Conservation (phyloP, 2,113 vertebrate genomes). For the Indri indri region DNA sequence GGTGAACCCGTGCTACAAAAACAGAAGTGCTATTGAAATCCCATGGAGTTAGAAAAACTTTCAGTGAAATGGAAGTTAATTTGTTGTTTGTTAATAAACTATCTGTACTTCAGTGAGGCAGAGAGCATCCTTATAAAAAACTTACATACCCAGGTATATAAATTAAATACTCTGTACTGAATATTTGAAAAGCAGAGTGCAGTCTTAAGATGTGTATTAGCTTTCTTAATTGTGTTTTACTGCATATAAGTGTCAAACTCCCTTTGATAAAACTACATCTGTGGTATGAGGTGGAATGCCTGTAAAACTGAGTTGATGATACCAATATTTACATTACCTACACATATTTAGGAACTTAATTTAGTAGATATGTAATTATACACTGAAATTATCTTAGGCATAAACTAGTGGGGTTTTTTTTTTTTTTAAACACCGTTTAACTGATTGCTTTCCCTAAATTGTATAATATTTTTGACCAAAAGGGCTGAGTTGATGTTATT, state of each 20-base stretch:
- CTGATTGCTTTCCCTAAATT: conserved; percentile 1
- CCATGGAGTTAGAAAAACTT: neutral
- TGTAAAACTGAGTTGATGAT: neutral
- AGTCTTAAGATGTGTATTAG: neutral
- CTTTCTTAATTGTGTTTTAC: neutral
- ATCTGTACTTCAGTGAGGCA: neutral
- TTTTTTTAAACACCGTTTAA: neutral
- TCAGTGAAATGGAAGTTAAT: neutral
- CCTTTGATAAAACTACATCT: neutral
- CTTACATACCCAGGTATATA: neutral
- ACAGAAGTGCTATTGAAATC: neutral
- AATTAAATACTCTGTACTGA: neutral
- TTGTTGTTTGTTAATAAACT: neutral
- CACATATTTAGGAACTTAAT: neutral
- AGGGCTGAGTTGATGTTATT: conserved; percentile 2
- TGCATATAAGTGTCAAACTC: neutral
- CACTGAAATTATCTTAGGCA: neutral
- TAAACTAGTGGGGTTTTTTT: neutral
- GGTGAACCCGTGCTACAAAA: neutral
- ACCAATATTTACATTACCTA: neutral
- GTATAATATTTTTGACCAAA: conserved; percentile 13
- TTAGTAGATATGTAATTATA: neutral
- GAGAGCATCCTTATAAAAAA: neutral
- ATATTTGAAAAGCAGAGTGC: neutral
- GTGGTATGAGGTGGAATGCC: neutral